Conservation (phyloP, 2,888 invertebrate genomes). For the Stenodema calcarata region DNA sequence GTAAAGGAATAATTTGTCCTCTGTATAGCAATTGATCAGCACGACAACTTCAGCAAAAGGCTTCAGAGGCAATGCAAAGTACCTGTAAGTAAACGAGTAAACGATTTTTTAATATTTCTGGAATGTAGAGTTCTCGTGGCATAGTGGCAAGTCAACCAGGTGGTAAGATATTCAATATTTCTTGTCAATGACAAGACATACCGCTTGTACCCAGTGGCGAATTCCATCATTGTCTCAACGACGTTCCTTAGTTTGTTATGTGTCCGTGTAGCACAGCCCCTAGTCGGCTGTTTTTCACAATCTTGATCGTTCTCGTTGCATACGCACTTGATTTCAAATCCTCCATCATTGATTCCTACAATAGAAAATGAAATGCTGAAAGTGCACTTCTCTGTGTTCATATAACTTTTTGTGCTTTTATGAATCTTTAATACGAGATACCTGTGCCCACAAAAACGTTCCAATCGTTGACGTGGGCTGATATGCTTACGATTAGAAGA, state of each 20-base stretch:
- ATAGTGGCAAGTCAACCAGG: too few relatives aligned
- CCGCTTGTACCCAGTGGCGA: neutral
- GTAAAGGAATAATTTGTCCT: conserved; percentile 23
- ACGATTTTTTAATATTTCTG: neutral
- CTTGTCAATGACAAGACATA: too few relatives aligned
- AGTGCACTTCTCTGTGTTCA: too few relatives aligned
- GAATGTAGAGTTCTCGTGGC: too few relatives aligned
- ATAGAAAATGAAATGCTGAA: too few relatives aligned
- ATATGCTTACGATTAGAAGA: conserved; percentile 23
- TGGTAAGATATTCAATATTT: too few relatives aligned
- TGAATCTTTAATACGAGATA: neutral
- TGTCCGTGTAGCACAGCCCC: neutral
- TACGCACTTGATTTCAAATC: conserved; percentile 5
- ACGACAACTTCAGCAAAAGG: conserved; percentile 17
- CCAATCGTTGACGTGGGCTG: conserved; percentile 23
- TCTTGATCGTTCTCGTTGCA: conserved; percentile 9
- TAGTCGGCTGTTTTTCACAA: neutral
- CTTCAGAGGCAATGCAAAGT: conserved; percentile 31
- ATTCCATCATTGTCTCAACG: conserved; percentile 25
- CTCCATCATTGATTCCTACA: conserved; percentile 17
- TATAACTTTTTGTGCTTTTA: too few relatives aligned
- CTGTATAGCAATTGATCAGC: conserved; percentile 5
- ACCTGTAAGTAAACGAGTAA: neutral
- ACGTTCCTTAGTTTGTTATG: conserved; percentile 25
- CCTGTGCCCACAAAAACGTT: conserved; percentile 21